phyloP scores from a whole-genome alignment of 2,797 vertebrate species.

The Crypturellus tataupa region DNA sequence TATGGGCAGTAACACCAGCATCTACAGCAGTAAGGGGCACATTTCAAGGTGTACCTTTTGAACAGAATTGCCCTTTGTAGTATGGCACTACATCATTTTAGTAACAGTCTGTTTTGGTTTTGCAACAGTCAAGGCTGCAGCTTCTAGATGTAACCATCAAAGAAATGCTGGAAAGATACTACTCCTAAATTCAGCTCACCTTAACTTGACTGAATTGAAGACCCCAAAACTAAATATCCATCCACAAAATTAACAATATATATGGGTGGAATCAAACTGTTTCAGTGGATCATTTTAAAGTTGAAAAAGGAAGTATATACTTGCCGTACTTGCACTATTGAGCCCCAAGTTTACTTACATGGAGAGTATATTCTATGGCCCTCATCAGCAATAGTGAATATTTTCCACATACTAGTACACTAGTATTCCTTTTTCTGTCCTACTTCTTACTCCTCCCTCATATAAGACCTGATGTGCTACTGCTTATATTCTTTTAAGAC shows the following conservation, averaged over 20 bases:
- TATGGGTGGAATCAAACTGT: not conserved
- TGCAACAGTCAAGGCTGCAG: not conserved
- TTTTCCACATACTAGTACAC: fast-evolving
- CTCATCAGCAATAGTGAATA: not conserved
- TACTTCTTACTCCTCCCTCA: not conserved
- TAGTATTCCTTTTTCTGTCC: not conserved
- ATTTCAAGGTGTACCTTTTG: not conserved
- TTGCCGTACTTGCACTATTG: not conserved
- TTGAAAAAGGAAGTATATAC: not conserved
- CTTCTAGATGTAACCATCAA: not conserved
- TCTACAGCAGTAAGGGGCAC: not conserved
- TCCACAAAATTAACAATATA: not conserved
- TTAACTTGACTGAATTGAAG: not conserved
- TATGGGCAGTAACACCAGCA: fast-evolving
- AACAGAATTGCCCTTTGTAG: not conserved
- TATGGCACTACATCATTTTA: not conserved
- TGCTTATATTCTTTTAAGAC: not conserved
- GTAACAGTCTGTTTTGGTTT: not conserved
- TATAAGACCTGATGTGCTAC: not conserved
- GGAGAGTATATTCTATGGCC: not conserved
- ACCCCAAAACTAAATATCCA: not conserved
- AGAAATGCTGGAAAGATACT: not conserved
- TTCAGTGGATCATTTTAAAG: not conserved
- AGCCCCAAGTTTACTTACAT: not conserved
- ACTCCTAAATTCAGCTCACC: not conserved